phyloP scores from a whole-genome alignment of 2,888 invertebrate species.

The Drosophila leonis region DNA sequence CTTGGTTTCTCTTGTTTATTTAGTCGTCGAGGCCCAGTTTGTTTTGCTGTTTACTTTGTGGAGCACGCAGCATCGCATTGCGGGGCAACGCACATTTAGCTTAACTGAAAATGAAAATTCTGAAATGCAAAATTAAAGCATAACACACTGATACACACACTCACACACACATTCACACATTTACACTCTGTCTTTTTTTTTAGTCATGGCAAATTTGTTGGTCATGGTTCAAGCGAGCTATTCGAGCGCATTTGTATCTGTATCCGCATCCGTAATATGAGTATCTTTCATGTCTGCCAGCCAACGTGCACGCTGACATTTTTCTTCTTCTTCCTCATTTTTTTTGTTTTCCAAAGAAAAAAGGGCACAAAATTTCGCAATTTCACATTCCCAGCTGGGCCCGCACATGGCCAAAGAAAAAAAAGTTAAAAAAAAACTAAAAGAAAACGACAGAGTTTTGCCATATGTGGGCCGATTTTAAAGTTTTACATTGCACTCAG shows the following conservation, averaged over 20 bases:
- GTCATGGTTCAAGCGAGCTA: constrained; percentile 36
- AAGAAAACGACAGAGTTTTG: neutral
- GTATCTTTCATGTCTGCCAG: constrained; percentile 21
- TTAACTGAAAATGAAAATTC: constrained; percentile 35
- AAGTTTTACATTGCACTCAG: constrained; percentile 12
- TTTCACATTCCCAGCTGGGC: constrained; percentile 25
- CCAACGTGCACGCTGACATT: constrained; percentile 32
- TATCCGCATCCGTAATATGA: constrained; percentile 27
- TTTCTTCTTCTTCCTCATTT: neutral
- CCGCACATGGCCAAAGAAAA: constrained; percentile 4
- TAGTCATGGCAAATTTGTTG: constrained; percentile 33
- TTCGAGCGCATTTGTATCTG: constrained; percentile 36
- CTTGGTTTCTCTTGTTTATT: constrained; percentile 71
- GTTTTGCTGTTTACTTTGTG: constrained; percentile 55
- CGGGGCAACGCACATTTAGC: constrained; percentile 35
- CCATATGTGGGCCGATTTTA: constrained; percentile 21
- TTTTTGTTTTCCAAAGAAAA: constrained; percentile 13
- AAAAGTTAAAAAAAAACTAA: neutral
- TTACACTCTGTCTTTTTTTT: constrained; percentile 21
- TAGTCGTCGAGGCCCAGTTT: constrained; percentile 63
- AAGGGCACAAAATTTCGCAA: constrained; percentile 24
- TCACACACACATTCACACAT: constrained; percentile 1
- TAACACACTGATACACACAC: constrained; percentile 44
- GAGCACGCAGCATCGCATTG: constrained; percentile 9
- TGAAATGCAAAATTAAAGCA: constrained; percentile 70